These are phyloP conservation scores for Tinamus major DNA, from an alignment of 2,797 vertebrate species.

Conservation along the genomic window DNA sequence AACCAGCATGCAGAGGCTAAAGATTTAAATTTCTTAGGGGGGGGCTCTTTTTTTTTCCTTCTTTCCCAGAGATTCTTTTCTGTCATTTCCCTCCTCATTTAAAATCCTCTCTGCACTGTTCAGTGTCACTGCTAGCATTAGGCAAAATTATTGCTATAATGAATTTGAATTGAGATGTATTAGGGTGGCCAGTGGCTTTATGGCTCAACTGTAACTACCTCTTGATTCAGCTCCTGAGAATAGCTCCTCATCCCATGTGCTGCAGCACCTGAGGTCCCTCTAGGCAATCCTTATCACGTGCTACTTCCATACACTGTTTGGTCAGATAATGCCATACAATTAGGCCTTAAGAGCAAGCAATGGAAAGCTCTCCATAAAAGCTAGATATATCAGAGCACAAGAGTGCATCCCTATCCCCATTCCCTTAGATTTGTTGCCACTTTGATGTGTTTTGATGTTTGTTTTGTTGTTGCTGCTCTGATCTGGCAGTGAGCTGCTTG, in stretches of 20 bases:
- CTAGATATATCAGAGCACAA: slow-evolving; percentile 18
- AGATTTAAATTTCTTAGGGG: neutral
- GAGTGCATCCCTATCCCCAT: neutral
- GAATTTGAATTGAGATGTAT: slow-evolving; percentile 49
- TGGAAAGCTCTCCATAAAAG: slow-evolving; percentile 57
- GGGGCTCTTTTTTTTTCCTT: neutral
- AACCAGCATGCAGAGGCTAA: neutral
- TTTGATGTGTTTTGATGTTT: neutral
- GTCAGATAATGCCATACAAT: slow-evolving; percentile 56
- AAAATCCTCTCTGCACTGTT: neutral
- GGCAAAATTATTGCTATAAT: slow-evolving; percentile 43
- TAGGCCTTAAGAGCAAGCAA: slow-evolving; percentile 25
- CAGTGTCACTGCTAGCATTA: slow-evolving; percentile 23
- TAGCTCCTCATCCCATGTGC: slow-evolving; percentile 38
- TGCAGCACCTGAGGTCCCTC: slow-evolving; percentile 7
- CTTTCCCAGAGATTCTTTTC: neutral
- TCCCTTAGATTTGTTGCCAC: slow-evolving; percentile 22
- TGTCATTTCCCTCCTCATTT: neutral
- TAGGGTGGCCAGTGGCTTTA: slow-evolving; percentile 41
- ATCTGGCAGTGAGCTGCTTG: slow-evolving; percentile 39
- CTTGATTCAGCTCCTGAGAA: slow-evolving; percentile 50
- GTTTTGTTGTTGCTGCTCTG: neutral
- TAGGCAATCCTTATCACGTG: slow-evolving; percentile 1
- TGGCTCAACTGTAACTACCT: slow-evolving; percentile 19
- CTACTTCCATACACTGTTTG: slow-evolving; percentile 47